Percentiles rank a stretch among this genome's conserved stretches.
Conservation (phyloP, 2,113 vertebrate species). For the Mionectes macconnelli region DNA sequence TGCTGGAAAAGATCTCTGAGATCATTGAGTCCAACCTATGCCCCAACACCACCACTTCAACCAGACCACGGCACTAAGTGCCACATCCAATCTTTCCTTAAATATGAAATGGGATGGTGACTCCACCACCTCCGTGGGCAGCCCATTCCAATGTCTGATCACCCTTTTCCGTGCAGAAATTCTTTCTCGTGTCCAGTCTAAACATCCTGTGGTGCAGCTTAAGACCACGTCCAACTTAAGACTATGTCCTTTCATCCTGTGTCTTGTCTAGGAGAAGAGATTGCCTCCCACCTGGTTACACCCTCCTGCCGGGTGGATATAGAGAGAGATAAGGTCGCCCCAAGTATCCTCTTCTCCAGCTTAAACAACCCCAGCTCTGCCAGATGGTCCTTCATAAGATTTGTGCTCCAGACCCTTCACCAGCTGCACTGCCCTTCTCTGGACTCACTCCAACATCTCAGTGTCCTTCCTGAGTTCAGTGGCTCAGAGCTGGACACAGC, state of each 20-base stretch:
- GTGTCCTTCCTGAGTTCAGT: neutral
- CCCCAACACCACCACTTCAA: neutral
- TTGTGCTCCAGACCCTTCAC: neutral
- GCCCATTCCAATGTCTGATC: neutral
- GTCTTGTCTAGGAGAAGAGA: neutral
- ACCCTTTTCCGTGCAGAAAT: neutral
- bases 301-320: neutral
- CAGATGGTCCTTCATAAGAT: neutral
- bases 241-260: neutral
- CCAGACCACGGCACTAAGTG: neutral
- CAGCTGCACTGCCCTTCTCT: neutral
- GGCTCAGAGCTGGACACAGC: neutral
- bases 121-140: neutral
- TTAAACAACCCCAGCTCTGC: neutral
- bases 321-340: neutral
- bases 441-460: neutral
- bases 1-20: neutral
- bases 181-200: neutral
- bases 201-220: neutral
- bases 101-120: neutral
- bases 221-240: neutral
- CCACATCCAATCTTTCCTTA: neutral
- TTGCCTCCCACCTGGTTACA: neutral
- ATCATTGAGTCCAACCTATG: neutral
- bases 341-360: neutral